Conservation (phyloP, 2,113 vertebrate genomes). For the Rhombomys opimus region DNA sequence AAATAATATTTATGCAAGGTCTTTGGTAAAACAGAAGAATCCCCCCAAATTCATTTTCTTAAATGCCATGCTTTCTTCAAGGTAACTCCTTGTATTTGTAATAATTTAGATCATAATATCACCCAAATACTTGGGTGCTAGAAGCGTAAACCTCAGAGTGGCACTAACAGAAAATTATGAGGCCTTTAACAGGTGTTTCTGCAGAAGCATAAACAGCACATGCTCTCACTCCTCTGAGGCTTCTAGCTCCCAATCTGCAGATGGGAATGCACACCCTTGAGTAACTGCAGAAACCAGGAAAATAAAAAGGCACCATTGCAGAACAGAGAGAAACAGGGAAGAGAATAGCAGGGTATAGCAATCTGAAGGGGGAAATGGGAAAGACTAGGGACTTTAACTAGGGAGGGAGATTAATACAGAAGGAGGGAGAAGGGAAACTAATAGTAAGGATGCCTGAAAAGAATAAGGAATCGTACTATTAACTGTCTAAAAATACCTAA, state of each 20-base stretch:
- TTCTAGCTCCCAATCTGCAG: neutral
- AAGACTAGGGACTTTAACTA: neutral
- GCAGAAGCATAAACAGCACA: neutral
- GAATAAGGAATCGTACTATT: neutral
- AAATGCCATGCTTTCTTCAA: neutral
- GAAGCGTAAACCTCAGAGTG: neutral
- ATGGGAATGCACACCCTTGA: neutral
- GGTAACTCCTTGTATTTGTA: neutral
- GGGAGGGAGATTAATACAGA: neutral
- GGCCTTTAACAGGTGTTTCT: neutral
- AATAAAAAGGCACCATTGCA: neutral
- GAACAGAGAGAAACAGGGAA: too few relatives aligned
- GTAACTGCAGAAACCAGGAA: neutral
- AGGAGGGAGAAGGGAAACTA: neutral
- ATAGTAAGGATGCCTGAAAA: neutral
- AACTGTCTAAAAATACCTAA: neutral
- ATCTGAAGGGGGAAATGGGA: neutral
- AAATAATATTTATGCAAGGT: neutral
- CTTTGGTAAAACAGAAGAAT: neutral
- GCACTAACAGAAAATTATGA: neutral
- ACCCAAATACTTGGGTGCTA: neutral
- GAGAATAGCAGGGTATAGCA: neutral
- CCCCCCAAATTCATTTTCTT: neutral
- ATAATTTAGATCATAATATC: neutral
- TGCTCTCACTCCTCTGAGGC: neutral